Conservation (phyloP, 2,113 vertebrate species). For the Pituophis catenifer region DNA sequence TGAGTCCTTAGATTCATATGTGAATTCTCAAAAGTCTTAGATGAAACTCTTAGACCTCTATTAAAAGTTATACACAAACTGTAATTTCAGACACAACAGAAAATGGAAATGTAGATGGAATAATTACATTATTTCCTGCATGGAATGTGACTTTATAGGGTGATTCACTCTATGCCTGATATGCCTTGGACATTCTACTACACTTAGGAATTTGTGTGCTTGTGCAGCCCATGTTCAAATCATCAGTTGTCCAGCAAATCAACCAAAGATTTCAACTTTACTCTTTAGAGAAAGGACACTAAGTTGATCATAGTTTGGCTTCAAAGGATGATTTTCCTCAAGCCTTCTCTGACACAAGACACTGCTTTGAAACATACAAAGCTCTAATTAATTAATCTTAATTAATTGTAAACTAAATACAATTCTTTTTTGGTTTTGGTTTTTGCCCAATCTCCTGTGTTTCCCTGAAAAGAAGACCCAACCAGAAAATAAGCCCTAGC, state of each 20-base stretch:
- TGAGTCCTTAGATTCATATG: background rate
- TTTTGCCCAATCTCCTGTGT: background rate
- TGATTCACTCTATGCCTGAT: background rate
- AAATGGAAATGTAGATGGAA: background rate
- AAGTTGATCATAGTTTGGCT: background rate
- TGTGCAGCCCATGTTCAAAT: background rate
- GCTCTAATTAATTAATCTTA: background rate
- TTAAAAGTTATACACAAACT: background rate
- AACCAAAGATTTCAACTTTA: background rate
- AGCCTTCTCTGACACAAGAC: background rate
- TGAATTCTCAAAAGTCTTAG: background rate
- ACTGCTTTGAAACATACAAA: background rate
- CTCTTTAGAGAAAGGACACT: background rate
- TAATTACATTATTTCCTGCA: background rate
- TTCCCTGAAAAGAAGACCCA: too few relatives aligned
- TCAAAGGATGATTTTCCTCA: background rate
- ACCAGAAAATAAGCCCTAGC: too few relatives aligned
- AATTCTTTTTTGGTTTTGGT: background rate
- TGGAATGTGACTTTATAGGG: background rate
- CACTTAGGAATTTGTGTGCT: background rate
- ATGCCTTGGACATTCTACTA: background rate
- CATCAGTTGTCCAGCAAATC: background rate
- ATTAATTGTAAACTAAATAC: background rate
- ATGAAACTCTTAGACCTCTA: background rate
- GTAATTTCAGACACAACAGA: background rate